These are phyloP conservation scores for Empidonax traillii DNA, from an alignment of 2,113 vertebrate genomes.

Conservation along the genomic window DNA sequence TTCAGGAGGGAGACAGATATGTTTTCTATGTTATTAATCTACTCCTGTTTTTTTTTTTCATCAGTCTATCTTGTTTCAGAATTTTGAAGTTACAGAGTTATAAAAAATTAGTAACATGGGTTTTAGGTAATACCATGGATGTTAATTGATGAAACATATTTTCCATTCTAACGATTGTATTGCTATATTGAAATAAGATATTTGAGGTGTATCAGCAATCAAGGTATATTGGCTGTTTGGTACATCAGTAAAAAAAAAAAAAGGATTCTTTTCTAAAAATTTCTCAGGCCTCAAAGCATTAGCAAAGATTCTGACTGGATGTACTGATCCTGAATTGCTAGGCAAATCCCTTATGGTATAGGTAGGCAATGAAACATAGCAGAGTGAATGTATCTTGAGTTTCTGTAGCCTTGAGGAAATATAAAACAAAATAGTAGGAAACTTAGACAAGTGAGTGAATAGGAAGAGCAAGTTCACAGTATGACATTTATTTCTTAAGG, in stretches of 20 bases:
- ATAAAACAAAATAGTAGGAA: not conserved
- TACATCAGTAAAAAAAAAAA: not conserved
- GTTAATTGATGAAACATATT: conserved; percentile 29
- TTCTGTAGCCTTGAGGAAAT: not conserved
- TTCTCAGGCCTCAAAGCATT: not conserved
- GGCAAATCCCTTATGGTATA: not conserved
- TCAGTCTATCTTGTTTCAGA: not conserved
- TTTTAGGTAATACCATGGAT: conserved; percentile 2
- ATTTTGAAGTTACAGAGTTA: not conserved
- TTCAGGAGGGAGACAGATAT: not conserved
- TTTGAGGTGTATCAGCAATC: not conserved
- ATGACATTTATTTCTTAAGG: not conserved
- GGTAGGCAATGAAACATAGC: not conserved
- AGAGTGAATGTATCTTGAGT: not conserved
- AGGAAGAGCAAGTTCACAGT: not conserved
- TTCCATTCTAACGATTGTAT: not conserved
- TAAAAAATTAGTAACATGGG: not conserved
- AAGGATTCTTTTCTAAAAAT: not conserved
- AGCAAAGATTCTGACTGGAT: not conserved
- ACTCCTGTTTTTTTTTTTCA: not conserved
- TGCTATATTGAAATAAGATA: conserved; percentile 5
- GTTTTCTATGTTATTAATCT: not conserved
- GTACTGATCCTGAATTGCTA: not conserved
- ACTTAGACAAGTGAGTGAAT: not conserved
- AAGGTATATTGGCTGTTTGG: not conserved